phyloP scores from a whole-genome alignment of 2,797 vertebrate genomes.

The Acropternis orthonyx region DNA sequence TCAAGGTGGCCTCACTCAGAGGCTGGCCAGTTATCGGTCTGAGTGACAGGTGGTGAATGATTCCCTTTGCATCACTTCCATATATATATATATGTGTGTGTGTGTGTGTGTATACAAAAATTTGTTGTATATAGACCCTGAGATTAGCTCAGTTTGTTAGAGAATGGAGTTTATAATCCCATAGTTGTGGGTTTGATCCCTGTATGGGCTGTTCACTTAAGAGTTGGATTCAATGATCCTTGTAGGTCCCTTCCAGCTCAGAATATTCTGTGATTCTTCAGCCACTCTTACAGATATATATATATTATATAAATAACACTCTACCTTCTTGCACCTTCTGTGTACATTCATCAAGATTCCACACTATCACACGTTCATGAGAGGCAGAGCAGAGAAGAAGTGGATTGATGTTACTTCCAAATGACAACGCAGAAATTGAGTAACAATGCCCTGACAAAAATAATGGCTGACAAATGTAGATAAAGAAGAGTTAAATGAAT shows the following conservation, averaged over 20 bases:
- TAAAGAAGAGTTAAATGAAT: neutral
- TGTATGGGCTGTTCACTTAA: neutral
- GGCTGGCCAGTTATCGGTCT: neutral
- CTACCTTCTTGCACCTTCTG: conserved; percentile 60
- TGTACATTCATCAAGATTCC: conserved; percentile 69
- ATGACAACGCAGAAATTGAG: conserved; percentile 68
- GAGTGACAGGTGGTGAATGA: neutral
- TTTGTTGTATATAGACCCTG: neutral
- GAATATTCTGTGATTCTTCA: neutral
- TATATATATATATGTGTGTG: neutral
- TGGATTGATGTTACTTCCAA: conserved; percentile 50
- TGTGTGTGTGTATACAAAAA: too few species aligned
- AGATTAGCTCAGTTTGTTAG: neutral
- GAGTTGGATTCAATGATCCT: too few species aligned
- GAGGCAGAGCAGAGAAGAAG: conserved; percentile 74
- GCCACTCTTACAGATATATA: neutral
- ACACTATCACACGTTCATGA: conserved; percentile 64
- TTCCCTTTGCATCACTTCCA: neutral
- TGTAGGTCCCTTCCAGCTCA: neutral
- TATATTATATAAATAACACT: neutral
- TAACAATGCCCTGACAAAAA: conserved; percentile 68
- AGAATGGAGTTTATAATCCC: neutral
- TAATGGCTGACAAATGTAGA: conserved; percentile 58
- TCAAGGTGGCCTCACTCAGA: neutral
- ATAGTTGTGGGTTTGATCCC: neutral